phyloP scores from a whole-genome alignment of 2,113 vertebrate genomes.

The Lanius collurio region DNA sequence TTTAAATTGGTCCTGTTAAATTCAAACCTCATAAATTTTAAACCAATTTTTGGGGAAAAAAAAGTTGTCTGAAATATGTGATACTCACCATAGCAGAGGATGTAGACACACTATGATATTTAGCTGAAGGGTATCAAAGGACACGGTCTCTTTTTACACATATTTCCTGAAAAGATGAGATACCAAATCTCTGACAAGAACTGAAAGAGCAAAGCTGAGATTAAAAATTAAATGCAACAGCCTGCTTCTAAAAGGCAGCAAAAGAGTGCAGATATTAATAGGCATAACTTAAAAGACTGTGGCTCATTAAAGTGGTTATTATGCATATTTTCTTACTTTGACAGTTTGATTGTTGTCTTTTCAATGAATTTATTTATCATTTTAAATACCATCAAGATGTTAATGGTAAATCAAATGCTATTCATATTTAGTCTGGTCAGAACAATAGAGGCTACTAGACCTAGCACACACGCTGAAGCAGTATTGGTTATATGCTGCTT shows the following conservation, averaged over 20 bases:
- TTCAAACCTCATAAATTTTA: background rate
- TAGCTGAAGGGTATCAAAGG: constrained; percentile 1
- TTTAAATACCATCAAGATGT: constrained; percentile 63
- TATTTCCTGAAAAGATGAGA: background rate
- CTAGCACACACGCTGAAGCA: background rate
- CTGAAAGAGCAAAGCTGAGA: background rate
- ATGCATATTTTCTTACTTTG: background rate
- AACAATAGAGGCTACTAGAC: background rate
- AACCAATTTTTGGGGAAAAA: background rate
- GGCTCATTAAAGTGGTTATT: background rate
- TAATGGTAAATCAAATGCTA: constrained; percentile 52
- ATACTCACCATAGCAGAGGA: background rate
- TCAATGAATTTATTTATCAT: constrained; percentile 21
- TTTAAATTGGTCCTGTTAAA: constrained; percentile 2
- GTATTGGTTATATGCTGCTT: background rate
- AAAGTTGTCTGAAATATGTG: background rate
- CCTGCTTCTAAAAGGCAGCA: background rate
- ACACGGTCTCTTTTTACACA: background rate
- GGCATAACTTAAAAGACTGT: background rate
- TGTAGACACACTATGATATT: background rate
- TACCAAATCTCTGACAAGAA: background rate
- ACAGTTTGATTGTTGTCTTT: constrained; percentile 31
- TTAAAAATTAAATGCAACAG: background rate
- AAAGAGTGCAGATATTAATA: background rate
- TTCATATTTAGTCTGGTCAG: constrained; percentile 4